A percentile compares a stretch with the other conserved stretches of the same genome.
phyloP scores from a whole-genome alignment of 2,797 vertebrate species.

The Enteromius argenteus region DNA sequence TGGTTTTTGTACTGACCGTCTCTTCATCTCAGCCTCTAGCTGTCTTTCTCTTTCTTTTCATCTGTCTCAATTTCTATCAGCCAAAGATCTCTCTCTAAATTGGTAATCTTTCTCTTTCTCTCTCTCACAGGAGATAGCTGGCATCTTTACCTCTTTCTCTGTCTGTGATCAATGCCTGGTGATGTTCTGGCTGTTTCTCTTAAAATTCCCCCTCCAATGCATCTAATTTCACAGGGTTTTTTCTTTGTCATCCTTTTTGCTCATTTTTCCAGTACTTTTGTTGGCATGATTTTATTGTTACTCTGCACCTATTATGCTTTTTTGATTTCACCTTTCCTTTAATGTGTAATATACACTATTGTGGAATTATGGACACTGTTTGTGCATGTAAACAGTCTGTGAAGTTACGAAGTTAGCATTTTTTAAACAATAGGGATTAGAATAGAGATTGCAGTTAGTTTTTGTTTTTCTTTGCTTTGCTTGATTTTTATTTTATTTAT shows the following conservation, averaged over 20 bases:
- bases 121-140: conserved; percentile 4
- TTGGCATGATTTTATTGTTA: neutral
- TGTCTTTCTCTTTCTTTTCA: conserved; percentile 38
- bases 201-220: neutral
- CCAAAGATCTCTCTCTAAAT: conserved; percentile 17
- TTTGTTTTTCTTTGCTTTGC: too few species aligned
- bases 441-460: too few species aligned
- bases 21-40: conserved; percentile 28
- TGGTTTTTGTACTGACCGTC: neutral
- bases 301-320: neutral
- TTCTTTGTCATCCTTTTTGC: neutral
- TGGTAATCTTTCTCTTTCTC: conserved; percentile 27
- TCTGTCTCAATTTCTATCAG: conserved; percentile 37
- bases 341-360: neutral
- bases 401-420: neutral
- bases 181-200: neutral
- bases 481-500: too few species aligned
- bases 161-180: neutral
- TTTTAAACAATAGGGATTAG: too few species aligned
- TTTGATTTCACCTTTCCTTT: neutral
- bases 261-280: neutral
- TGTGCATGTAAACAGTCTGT: neutral
- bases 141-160: conserved; percentile 16
- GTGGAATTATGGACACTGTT: neutral
- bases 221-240: neutral